Evolutionary conservation across 2,113 vertebrate species (phyloP).

Genomic region (Pangasianodon hypophthalmus): DNA sequence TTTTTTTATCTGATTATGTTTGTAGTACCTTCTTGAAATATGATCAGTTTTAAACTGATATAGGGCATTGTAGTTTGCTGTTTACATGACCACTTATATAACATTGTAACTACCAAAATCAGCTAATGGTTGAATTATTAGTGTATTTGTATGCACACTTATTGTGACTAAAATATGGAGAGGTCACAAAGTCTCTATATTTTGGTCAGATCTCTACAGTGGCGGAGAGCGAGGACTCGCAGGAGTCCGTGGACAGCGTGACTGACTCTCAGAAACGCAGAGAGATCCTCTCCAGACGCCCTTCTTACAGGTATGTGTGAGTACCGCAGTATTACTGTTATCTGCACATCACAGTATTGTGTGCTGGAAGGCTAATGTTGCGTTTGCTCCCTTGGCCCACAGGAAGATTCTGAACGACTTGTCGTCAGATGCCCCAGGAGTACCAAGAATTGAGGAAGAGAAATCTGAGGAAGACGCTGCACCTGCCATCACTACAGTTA

Average conservation of each 20-base stretch:
- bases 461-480: constrained; percentile 95
- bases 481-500: constrained; percentile 95
- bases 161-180: not conserved
- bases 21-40: not conserved
- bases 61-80: not conserved
- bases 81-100: not conserved
- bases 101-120: not conserved
- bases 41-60: not conserved
- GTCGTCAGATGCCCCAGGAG: constrained; percentile 93
- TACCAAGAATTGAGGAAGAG: constrained; percentile 96
- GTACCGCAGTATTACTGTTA: not conserved
- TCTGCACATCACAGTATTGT: not conserved
- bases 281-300: constrained; percentile 95
- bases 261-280: constrained; percentile 96
- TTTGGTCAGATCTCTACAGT: constrained; percentile 89
- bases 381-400: constrained; percentile 27
- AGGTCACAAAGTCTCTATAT: not conserved
- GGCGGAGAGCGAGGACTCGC: constrained; percentile 96
- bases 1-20: not conserved
- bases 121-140: not conserved
- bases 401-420: constrained; percentile 99
- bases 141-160: not conserved
- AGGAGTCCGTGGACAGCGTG: constrained; percentile 97
- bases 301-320: constrained; percentile 89
- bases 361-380: not conserved